These are phyloP conservation scores for Hypocryptadius cinnamomeus DNA, from an alignment of 2,113 vertebrate genomes.

Conservation along the genomic window DNA sequence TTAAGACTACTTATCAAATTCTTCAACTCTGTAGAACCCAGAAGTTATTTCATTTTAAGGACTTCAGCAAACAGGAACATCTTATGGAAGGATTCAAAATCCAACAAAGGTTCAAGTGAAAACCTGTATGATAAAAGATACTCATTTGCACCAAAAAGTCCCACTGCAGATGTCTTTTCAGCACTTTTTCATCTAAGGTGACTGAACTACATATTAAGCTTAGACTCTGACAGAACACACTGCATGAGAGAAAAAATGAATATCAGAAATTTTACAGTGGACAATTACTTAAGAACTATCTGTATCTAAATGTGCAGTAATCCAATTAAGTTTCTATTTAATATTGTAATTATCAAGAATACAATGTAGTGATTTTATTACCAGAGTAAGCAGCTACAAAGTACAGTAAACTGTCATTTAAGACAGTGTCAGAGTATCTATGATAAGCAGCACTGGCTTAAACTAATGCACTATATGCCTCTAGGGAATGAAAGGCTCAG, in stretches of 20 bases:
- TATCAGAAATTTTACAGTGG: slow-evolving; percentile 73
- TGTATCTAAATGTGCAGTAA: slow-evolving; percentile 88
- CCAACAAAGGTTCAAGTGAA: neutral
- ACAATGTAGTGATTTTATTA: slow-evolving; percentile 95
- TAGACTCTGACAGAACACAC: slow-evolving; percentile 38
- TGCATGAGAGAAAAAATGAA: slow-evolving; percentile 37
- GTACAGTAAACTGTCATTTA: slow-evolving; percentile 77
- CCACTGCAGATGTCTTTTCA: neutral
- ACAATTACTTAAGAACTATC: slow-evolving; percentile 80
- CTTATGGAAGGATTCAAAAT: neutral
- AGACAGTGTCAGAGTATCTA: slow-evolving; percentile 74
- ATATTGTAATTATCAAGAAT: slow-evolving; percentile 88
- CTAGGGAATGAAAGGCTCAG: slow-evolving; percentile 73
- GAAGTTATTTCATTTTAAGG: neutral
- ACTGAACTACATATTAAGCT: slow-evolving; percentile 36
- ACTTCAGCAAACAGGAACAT: neutral
- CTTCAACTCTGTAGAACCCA: neutral
- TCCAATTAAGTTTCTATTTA: slow-evolving; percentile 91
- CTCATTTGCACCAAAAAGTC: neutral
- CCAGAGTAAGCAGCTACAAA: slow-evolving; percentile 74
- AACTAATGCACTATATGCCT: slow-evolving; percentile 84
- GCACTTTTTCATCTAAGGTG: neutral
- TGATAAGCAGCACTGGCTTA: slow-evolving; percentile 77
- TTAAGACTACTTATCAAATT: neutral
- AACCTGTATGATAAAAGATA: neutral